Conservation (phyloP, 2,888 invertebrate species). For the Tinea pellionella region DNA sequence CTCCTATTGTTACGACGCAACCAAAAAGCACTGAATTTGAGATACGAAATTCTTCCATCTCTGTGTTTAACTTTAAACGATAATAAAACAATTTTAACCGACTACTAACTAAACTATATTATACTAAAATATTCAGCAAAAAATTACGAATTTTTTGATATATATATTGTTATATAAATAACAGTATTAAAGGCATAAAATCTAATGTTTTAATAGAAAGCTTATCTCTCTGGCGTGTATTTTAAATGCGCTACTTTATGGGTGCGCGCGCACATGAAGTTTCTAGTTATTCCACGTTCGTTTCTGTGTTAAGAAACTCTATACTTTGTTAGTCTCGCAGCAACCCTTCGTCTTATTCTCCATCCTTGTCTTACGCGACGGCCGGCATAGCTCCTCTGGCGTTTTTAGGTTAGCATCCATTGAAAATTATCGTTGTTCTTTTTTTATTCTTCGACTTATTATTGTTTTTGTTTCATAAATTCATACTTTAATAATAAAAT, state of each 20-base stretch:
- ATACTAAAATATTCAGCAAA: slow-evolving; percentile 32
- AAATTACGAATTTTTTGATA: slow-evolving; percentile 50
- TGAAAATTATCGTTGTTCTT: neutral
- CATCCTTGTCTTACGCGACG: slow-evolving; percentile 68
- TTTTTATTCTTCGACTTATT: too few relatives aligned
- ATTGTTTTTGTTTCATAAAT: too few relatives aligned
- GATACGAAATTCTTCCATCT: slow-evolving; percentile 54
- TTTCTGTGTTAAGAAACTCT: slow-evolving; percentile 36
- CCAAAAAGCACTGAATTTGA: slow-evolving; percentile 52
- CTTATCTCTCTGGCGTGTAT: slow-evolving; percentile 66
- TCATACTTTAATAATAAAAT: too few relatives aligned
- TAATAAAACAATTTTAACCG: slow-evolving; percentile 26
- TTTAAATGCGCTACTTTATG: slow-evolving; percentile 67
- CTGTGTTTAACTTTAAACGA: slow-evolving; percentile 41
- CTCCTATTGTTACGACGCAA: slow-evolving; percentile 68
- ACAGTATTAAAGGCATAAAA: slow-evolving; percentile 19
- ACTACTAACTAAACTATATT: slow-evolving; percentile 19
- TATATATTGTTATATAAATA: slow-evolving; percentile 21
- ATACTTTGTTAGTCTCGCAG: slow-evolving; percentile 62
- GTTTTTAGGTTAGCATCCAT: slow-evolving; percentile 27
- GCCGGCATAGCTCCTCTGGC: slow-evolving; percentile 60
- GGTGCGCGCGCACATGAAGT: slow-evolving; percentile 51
- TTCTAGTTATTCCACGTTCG: slow-evolving; percentile 36
- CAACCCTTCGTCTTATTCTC: slow-evolving; percentile 72
- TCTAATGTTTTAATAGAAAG: slow-evolving; percentile 47